A percentile compares a stretch with the other conserved stretches of the same genome.
phyloP scores from a whole-genome alignment of 2,888 invertebrate species.

The Pilophorus perplexus region DNA sequence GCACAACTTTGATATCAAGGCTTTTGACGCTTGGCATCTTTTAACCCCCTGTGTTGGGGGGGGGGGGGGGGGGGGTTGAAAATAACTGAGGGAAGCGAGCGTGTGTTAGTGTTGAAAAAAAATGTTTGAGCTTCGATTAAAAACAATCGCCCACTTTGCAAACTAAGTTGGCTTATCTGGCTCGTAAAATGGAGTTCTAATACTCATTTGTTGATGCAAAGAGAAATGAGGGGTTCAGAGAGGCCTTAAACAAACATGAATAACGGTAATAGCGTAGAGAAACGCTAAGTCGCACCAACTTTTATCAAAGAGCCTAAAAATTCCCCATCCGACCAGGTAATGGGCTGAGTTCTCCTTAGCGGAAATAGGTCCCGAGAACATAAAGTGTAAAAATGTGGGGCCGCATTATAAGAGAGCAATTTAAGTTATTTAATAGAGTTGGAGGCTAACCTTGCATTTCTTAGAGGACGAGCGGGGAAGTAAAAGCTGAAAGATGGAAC shows the following conservation, averaged over 20 bases:
- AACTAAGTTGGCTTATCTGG: not conserved
- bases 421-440: constrained; percentile 40
- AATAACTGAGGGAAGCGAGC: too few relatives aligned
- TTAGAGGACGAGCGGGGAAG: not conserved
- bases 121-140: too few relatives aligned
- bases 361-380: constrained; percentile 28
- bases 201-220: not conserved
- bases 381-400: constrained; percentile 38
- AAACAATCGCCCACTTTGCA: too few relatives aligned
- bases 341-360: constrained; percentile 17
- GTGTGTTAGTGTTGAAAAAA: too few relatives aligned
- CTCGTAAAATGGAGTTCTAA: constrained; percentile 10
- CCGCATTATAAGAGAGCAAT: constrained; percentile 34
- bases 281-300: constrained; percentile 21
- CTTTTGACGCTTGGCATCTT: too few relatives aligned
- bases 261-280: constrained; percentile 28
- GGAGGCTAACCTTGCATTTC: constrained; percentile 32
- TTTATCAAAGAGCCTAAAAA: constrained; percentile 27
- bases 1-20: too few relatives aligned
- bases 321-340: constrained; percentile 27
- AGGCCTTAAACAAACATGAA: constrained; percentile 20
- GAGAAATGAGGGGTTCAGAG: not conserved
- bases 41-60: too few relatives aligned
- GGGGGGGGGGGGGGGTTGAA: too few relatives aligned
- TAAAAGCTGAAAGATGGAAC: not conserved